Conservation (phyloP, 2,888 invertebrate genomes). For the Drosophila kuntzei region DNA sequence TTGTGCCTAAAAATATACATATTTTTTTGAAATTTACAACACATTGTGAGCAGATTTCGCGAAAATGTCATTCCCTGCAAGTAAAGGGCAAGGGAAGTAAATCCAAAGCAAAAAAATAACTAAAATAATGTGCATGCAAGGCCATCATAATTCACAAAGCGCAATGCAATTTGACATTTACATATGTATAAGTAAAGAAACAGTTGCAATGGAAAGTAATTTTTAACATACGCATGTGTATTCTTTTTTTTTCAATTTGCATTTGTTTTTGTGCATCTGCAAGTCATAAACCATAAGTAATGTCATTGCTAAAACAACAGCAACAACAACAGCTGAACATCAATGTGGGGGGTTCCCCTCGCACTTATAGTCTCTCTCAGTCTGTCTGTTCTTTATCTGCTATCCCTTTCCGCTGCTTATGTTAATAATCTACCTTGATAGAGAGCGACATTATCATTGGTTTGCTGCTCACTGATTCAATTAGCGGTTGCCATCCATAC, state of each 20-base stretch:
- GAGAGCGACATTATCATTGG: conserved; percentile 38
- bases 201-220: conserved; percentile 28
- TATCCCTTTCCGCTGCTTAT: conserved; percentile 36
- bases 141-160: conserved; percentile 65
- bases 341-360: conserved; percentile 22
- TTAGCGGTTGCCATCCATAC: conserved; percentile 66
- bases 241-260: not conserved
- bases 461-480: conserved; percentile 69
- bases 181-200: conserved; percentile 15
- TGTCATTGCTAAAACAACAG: conserved; percentile 40
- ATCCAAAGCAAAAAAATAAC: conserved; percentile 35
- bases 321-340: conserved; percentile 41
- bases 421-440: conserved; percentile 62
- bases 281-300: conserved; percentile 45
- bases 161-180: conserved; percentile 65
- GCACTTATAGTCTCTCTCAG: not conserved
- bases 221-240: conserved; percentile 9
- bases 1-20: conserved; percentile 2
- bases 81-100: conserved; percentile 6
- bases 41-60: conserved; percentile 75
- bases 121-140: conserved; percentile 55
- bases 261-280: conserved; percentile 25
- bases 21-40: conserved; percentile 58
- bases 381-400: not conserved
- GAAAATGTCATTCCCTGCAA: conserved; percentile 31